phyloP scores from a whole-genome alignment of 2,888 invertebrate genomes.

The Lasiommata megera region DNA sequence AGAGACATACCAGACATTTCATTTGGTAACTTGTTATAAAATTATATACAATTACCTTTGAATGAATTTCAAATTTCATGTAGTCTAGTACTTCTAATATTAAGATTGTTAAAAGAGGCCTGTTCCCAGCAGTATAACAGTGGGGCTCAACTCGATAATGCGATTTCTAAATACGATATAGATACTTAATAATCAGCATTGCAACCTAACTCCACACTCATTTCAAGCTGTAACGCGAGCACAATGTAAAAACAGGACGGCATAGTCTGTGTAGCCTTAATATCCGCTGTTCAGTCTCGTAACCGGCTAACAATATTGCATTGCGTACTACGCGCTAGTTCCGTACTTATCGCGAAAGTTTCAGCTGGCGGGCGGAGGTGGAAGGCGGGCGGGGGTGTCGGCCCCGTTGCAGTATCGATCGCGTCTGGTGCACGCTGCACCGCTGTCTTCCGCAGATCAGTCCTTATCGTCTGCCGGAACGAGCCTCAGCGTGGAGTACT shows the following conservation, averaged over 20 bases:
- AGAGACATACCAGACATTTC: too few species aligned
- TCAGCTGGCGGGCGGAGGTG: slow-evolving; percentile 51
- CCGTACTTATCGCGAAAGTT: slow-evolving; percentile 80
- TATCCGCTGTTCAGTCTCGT: slow-evolving; percentile 78
- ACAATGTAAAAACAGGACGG: slow-evolving; percentile 71
- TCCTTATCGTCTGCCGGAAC: slow-evolving; percentile 74
- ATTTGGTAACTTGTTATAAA: too few species aligned
- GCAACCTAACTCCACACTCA: slow-evolving; percentile 62
- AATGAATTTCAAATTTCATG: too few species aligned
- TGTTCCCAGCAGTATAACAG: too few species aligned
- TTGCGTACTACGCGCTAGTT: slow-evolving; percentile 81
- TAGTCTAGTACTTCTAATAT: too few species aligned
- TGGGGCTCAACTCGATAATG: too few species aligned
- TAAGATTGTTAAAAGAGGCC: too few species aligned
- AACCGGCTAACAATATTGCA: slow-evolving; percentile 80
- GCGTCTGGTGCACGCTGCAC: slow-evolving; percentile 75
- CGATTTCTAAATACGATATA: too few species aligned
- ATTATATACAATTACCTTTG: too few species aligned
- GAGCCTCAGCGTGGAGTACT: slow-evolving; percentile 53
- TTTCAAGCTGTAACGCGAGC: slow-evolving; percentile 54
- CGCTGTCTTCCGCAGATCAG: slow-evolving; percentile 80
- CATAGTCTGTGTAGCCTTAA: slow-evolving; percentile 72
- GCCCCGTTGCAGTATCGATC: slow-evolving; percentile 75
- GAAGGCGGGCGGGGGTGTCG: slow-evolving; percentile 37
- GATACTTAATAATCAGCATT: slow-evolving; percentile 39